phyloP scores from a whole-genome alignment of 2,797 vertebrate species.

The Hipposideros larvatus region DNA sequence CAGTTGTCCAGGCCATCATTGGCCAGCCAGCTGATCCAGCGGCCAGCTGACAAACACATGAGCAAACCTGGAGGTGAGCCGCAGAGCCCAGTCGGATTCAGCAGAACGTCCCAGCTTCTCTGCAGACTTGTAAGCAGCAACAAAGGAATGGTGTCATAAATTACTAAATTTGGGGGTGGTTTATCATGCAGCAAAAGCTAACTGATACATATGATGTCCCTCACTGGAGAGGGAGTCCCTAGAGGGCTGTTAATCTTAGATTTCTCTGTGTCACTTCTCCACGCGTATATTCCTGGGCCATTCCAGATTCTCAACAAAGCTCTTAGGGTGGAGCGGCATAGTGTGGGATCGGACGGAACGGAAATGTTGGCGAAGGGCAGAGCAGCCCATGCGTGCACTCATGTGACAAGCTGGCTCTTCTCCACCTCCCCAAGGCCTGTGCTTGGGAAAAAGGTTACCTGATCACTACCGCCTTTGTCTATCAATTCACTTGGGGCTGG shows the following conservation, averaged over 20 bases:
- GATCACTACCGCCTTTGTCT: slow-evolving; percentile 85
- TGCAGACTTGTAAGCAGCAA: neutral
- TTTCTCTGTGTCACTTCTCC: neutral
- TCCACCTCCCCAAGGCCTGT: slow-evolving; percentile 72
- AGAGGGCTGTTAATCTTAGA: neutral
- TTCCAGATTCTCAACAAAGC: neutral
- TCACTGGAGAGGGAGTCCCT: neutral
- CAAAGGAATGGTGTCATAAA: neutral
- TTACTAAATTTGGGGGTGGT: neutral
- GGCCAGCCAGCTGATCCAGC: neutral
- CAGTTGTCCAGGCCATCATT: neutral
- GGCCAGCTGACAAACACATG: neutral
- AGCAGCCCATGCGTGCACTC: slow-evolving; percentile 20
- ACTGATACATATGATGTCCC: neutral
- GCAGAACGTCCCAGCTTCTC: neutral
- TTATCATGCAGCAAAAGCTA: slow-evolving; percentile 13
- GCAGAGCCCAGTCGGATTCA: accelerated
- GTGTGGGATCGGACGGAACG: neutral
- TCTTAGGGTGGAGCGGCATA: neutral
- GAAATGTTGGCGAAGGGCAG: neutral
- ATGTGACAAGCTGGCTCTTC: slow-evolving; percentile 75
- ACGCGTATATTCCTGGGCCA: neutral
- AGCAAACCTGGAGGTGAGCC: neutral
- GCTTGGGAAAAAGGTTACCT: slow-evolving; percentile 86
- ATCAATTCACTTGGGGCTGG: slow-evolving; percentile 79